Evolutionary conservation across 1,140 invertebrate genomes (phyloP).

Genomic region (Dysdera silvatica): DNA sequence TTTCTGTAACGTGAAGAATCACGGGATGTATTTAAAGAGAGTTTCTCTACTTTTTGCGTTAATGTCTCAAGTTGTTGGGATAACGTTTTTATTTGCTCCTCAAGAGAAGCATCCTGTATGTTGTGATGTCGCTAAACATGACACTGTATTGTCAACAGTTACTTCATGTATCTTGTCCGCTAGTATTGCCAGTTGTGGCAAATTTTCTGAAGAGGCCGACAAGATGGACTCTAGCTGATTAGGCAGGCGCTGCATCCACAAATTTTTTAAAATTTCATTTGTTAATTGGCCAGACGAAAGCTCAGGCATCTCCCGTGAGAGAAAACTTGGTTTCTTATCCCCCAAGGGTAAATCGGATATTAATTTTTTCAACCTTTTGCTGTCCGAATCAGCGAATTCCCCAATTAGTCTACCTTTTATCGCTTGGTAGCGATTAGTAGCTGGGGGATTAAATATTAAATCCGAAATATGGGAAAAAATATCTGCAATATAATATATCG

Average conservation of each 20-base stretch:
- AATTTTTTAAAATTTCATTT: background rate
- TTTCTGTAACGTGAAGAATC: too few relatives aligned
- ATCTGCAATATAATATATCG: too few relatives aligned
- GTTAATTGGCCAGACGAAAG: background rate
- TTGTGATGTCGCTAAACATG: too few relatives aligned
- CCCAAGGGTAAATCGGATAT: background rate
- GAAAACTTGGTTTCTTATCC: background rate
- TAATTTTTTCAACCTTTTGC: background rate
- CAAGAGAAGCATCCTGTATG: too few relatives aligned
- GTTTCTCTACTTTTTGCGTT: too few relatives aligned
- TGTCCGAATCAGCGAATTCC: background rate
- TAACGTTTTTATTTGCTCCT: too few relatives aligned
- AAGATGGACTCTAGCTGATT: background rate
- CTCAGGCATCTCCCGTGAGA: background rate
- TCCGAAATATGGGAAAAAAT: background rate
- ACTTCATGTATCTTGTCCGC: conserved; percentile 1
- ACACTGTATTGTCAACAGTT: too few relatives aligned
- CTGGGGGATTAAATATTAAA: background rate
- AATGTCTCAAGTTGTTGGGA: too few relatives aligned
- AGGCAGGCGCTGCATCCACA: conserved; percentile 5
- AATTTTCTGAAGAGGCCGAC: background rate
- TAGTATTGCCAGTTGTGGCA: background rate
- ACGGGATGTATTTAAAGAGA: too few relatives aligned
- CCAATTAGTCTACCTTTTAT: background rate
- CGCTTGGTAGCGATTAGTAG: background rate